A percentile compares a stretch with the other conserved stretches of the same genome.
Conservation (phyloP, 2,797 vertebrate genomes). For the Cuculus canorus region DNA sequence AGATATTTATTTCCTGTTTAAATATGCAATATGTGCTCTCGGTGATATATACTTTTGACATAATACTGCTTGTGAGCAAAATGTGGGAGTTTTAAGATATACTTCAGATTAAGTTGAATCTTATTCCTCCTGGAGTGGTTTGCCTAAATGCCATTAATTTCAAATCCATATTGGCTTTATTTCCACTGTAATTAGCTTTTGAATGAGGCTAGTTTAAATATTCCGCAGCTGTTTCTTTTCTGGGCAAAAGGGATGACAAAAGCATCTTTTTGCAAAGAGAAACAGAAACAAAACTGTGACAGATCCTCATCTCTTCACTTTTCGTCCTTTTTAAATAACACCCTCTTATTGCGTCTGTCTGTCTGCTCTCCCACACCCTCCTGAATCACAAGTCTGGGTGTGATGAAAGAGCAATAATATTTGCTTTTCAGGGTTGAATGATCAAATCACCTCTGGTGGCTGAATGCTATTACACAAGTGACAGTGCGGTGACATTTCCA, state of each 20-base stretch:
- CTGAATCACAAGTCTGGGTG: constrained; percentile 8
- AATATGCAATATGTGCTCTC: not conserved
- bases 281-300: constrained; percentile 25
- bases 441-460: constrained; percentile 53
- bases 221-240: constrained; percentile 61
- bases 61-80: not conserved
- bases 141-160: constrained; percentile 49
- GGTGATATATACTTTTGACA: not conserved
- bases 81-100: not conserved
- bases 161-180: constrained; percentile 46
- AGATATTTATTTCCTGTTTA: constrained; percentile 33
- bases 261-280: constrained; percentile 1
- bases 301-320: not conserved
- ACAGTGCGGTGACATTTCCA: constrained; percentile 52
- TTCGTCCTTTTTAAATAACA: not conserved
- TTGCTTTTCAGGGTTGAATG: constrained; percentile 63
- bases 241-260: not conserved
- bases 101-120: constrained; percentile 9
- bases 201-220: constrained; percentile 46
- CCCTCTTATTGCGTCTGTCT: constrained; percentile 4
- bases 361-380: constrained; percentile 20
- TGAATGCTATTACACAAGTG: constrained; percentile 46
- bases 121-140: not conserved
- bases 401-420: constrained; percentile 62
- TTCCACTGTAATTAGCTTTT: constrained; percentile 57